Conservation (phyloP, 2,797 vertebrate genomes). For the Chelon labrosus region DNA sequence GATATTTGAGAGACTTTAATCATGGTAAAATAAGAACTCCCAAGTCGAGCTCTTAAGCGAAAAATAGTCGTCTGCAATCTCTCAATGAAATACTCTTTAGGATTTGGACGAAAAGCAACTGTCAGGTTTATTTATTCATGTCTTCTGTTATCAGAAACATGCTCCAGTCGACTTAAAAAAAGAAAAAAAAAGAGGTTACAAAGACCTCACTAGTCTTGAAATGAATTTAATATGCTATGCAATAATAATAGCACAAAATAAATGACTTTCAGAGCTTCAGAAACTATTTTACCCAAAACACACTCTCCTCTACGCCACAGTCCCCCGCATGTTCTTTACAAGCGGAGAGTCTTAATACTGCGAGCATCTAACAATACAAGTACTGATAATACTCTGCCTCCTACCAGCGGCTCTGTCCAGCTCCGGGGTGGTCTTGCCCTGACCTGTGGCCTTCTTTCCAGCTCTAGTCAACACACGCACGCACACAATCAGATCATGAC, state of each 20-base stretch:
- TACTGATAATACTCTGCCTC: conserved; percentile 34
- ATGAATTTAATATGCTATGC: conserved; percentile 11
- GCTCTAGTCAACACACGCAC: conserved; percentile 53
- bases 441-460: conserved; percentile 70
- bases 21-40: conserved; percentile 47
- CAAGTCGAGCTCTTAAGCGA: conserved; percentile 36
- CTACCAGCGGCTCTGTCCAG: conserved; percentile 27
- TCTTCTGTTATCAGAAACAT: conserved; percentile 44
- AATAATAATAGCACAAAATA: conserved; percentile 25
- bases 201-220: neutral
- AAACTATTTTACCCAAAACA: conserved; percentile 13
- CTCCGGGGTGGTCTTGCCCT: conserved; percentile 66
- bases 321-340: conserved; percentile 6
- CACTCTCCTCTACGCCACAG: neutral
- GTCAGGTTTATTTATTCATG: conserved; percentile 41
- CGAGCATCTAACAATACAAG: conserved; percentile 18
- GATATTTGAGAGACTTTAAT: conserved; percentile 50
- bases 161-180: conserved; percentile 17
- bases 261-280: conserved; percentile 10
- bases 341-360: conserved; percentile 9
- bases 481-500: conserved; percentile 45
- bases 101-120: conserved; percentile 53
- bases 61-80: conserved; percentile 28
- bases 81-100: conserved; percentile 33
- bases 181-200: conserved; percentile 9